These are phyloP conservation scores for Euphydryas editha DNA, from an alignment of 2,888 invertebrate genomes.

Conservation along the genomic window DNA sequence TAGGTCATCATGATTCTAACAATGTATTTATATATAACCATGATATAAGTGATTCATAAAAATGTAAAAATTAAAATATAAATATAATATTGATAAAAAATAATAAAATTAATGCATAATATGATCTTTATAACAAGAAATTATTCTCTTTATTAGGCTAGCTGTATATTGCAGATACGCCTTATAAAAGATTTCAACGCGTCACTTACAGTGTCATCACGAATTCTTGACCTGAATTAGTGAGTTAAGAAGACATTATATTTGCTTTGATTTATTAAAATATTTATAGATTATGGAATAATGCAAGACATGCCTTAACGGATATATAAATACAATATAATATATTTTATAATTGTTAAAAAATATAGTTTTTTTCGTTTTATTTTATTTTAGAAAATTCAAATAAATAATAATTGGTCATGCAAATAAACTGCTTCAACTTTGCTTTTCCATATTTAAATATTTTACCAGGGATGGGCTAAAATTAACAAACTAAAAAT, in stretches of 20 bases:
- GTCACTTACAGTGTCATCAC: conserved; percentile 19
- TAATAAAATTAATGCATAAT: neutral
- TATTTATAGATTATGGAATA: too few relatives aligned
- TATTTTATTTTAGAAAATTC: too few relatives aligned
- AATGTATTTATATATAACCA: too few relatives aligned
- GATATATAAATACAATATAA: too few relatives aligned
- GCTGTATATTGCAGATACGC: conserved; percentile 29
- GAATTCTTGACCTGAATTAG: neutral
- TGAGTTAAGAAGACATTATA: neutral
- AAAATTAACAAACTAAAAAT: conserved; percentile 18
- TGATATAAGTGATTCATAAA: too few relatives aligned
- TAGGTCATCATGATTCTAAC: too few relatives aligned
- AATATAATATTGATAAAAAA: neutral
- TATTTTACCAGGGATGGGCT: neutral
- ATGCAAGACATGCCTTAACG: too few relatives aligned
- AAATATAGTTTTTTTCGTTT: too few relatives aligned
- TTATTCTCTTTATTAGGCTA: neutral
- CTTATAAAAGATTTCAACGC: conserved; percentile 48
- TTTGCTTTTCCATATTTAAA: neutral
- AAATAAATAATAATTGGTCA: too few relatives aligned
- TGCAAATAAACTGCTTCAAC: too few relatives aligned
- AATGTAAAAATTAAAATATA: too few relatives aligned
- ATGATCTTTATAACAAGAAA: neutral
- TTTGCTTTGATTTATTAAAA: neutral
- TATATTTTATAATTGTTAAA: too few relatives aligned